These are phyloP conservation scores for Paedocypris micromegethes DNA, from an alignment of 2,797 vertebrate genomes.

Conservation along the genomic window DNA sequence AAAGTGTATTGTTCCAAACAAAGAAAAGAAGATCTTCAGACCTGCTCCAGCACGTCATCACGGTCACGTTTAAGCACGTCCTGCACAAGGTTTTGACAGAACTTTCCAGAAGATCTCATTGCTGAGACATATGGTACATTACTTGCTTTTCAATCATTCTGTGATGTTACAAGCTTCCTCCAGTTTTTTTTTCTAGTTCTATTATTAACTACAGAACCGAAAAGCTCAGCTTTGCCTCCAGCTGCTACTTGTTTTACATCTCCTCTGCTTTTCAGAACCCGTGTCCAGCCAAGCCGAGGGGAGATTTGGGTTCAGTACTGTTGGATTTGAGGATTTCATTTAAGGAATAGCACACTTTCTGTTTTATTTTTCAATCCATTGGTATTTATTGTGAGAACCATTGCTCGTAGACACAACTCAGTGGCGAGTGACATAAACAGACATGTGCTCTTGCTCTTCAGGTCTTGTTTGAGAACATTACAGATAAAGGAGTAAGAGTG, in stretches of 20 bases:
- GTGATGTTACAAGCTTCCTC: neutral
- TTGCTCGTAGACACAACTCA: slow-evolving; percentile 21
- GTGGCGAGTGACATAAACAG: slow-evolving; percentile 20
- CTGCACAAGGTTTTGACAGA: neutral
- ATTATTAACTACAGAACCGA: slow-evolving; percentile 15
- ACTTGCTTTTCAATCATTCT: slow-evolving; percentile 1
- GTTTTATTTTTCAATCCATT: neutral
- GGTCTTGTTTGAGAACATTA: slow-evolving; percentile 1
- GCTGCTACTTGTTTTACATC: slow-evolving; percentile 3
- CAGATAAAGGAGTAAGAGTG: no score
- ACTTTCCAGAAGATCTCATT: neutral
- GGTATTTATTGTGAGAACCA: slow-evolving; percentile 18
- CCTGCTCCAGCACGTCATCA: neutral
- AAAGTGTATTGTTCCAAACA: neutral
- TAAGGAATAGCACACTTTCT: slow-evolving; percentile 20
- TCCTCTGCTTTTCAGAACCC: neutral
- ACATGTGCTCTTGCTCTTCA: slow-evolving; percentile 18
- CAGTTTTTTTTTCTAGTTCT: slow-evolving; percentile 35
- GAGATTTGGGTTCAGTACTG: slow-evolving; percentile 12
- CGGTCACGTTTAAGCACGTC: neutral
- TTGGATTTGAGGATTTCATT: neutral
- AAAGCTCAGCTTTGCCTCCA: slow-evolving; percentile 1
- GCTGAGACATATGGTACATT: neutral
- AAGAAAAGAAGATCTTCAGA: neutral
- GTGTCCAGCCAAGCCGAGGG: slow-evolving; percentile 3